Evolutionary conservation across 2,797 vertebrate genomes (phyloP).

Genomic region (Neosilurus hyrtlii): DNA sequence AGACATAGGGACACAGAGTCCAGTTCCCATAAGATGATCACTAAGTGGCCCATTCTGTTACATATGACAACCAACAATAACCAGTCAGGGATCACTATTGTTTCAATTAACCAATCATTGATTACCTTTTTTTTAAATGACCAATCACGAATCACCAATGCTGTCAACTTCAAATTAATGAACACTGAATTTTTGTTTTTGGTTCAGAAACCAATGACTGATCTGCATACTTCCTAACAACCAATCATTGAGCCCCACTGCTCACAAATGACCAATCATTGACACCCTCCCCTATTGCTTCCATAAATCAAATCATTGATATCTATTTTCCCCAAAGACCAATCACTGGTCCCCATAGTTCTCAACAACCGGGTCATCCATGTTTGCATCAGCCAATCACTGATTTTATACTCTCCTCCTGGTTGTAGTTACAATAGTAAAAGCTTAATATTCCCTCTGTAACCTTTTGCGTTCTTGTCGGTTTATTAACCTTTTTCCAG

Average conservation of each 20-base stretch:
- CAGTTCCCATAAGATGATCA: too few species aligned
- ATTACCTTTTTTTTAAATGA: too few species aligned
- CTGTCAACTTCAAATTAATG: not conserved
- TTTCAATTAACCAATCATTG: too few species aligned
- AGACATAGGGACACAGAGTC: too few species aligned
- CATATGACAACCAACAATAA: too few species aligned
- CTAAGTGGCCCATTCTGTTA: too few species aligned
- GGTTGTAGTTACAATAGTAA: not conserved
- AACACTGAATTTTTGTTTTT: too few species aligned
- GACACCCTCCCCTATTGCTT: not conserved
- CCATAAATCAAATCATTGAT: not conserved
- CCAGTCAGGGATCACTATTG: too few species aligned
- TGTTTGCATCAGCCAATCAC: not conserved
- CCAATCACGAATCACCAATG: not conserved
- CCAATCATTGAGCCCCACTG: not conserved
- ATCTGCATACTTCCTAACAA: too few species aligned
- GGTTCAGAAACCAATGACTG: not conserved
- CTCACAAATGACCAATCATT: not conserved
- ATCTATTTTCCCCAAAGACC: too few species aligned
- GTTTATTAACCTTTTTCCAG: not conserved
- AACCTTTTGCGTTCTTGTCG: not conserved
- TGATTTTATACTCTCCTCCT: not conserved
- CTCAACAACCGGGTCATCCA: not conserved
- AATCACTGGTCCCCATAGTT: not conserved
- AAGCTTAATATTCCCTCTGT: not conserved